A percentile compares a stretch with the other conserved stretches of the same genome.
Conservation (phyloP, 2,113 vertebrate genomes). For the Scytalopus superciliaris region DNA sequence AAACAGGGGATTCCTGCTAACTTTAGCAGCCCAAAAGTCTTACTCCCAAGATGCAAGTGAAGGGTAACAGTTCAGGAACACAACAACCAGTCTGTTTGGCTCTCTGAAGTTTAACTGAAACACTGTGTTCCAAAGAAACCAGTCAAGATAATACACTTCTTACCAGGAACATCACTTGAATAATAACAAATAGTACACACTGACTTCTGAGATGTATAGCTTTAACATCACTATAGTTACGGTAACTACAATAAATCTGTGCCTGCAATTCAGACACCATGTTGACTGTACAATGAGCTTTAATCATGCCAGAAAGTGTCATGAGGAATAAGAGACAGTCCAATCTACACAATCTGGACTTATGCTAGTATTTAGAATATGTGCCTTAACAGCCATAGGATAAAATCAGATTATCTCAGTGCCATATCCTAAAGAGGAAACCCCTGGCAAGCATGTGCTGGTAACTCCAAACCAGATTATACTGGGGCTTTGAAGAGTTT, state of each 20-base stretch:
- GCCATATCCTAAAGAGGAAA: background rate
- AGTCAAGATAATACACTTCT: background rate
- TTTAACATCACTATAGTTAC: background rate
- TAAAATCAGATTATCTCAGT: background rate
- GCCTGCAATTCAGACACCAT: background rate
- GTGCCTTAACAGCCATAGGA: background rate
- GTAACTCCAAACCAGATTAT: background rate
- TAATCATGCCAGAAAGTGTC: background rate
- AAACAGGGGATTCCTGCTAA: slow-evolving; percentile 4
- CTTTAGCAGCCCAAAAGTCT: background rate
- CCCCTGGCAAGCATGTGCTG: background rate
- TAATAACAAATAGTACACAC: background rate
- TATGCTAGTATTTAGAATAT: background rate
- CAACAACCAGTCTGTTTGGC: background rate
- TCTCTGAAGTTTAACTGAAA: background rate
- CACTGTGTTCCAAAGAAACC: background rate
- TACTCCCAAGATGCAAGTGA: background rate
- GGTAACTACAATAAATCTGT: background rate
- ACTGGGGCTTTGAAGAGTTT: background rate
- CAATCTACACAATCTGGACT: background rate
- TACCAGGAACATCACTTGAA: background rate
- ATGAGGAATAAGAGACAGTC: background rate
- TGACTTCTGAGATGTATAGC: background rate
- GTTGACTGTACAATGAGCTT: background rate
- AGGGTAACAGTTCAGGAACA: background rate